These are phyloP conservation scores for Drepanosiphum platanoidis DNA, from an alignment of 2,888 invertebrate genomes.

Conservation along the genomic window DNA sequence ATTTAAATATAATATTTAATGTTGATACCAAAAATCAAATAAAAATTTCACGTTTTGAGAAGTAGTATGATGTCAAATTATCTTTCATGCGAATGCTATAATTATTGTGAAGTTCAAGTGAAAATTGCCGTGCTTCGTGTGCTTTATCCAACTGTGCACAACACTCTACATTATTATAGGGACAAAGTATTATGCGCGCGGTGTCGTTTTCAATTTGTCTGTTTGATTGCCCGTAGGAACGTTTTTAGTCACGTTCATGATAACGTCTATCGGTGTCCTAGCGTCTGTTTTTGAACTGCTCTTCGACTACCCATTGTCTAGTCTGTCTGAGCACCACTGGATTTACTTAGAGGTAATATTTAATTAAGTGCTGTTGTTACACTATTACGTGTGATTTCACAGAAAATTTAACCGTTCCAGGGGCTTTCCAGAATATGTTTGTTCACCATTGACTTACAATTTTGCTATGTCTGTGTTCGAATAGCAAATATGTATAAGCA, in stretches of 20 bases:
- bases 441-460: conserved; percentile 47
- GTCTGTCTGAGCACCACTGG: background rate
- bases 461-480: conserved; percentile 31
- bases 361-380: background rate
- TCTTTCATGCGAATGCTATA: too few species aligned
- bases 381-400: background rate
- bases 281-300: conserved; percentile 7
- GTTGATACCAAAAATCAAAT: too few species aligned
- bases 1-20: too few species aligned
- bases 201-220: background rate
- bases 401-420: background rate
- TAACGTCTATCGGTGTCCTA: background rate
- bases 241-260: background rate
- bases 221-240: background rate
- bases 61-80: too few species aligned
- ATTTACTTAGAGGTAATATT: conserved; percentile 20
- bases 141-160: too few species aligned
- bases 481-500: conserved; percentile 17
- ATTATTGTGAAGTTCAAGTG: too few species aligned
- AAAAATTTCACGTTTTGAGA: too few species aligned
- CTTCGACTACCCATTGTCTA: conserved; percentile 14
- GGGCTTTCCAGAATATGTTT: conserved; percentile 32
- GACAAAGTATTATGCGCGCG: background rate
- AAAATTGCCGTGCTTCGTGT: too few species aligned
- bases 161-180: background rate